Evolutionary conservation across 2,888 invertebrate genomes (phyloP), one percentile per base, ranked within the genome.

Genomic region (Ctena decussata): DNA sequence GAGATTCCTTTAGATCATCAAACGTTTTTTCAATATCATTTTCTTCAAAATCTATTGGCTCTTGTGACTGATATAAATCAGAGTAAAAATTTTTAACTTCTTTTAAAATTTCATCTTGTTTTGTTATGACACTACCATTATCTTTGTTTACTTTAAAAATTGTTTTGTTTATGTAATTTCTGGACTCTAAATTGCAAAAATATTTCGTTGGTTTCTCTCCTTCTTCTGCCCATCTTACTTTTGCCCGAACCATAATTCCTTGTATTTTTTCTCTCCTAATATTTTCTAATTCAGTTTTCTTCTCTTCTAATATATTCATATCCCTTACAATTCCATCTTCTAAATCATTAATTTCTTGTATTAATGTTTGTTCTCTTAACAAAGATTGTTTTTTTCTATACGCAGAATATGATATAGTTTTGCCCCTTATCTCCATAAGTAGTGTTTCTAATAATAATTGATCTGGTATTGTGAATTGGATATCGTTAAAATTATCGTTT

Each of bases 361-460:
- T 1, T 32, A 74, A 32, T n/a, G 12, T 32, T 32, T 35, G 44
- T 73, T 39, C 15, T n/a, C n/a, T n/a, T n/a, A n/a, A n/a, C n/a
- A n/a, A n/a, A n/a, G n/a, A n/a, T 60, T 60, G 27, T 60, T 27
- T 60, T 30, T 60, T 60, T 60, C 27, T 60, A 21, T 69, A 69
- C 5, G 60, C 44, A 30, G 69, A 41, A 69, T 77, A 77, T 44
- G 77, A 77, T 35, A 77, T 77, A 21, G 65, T 77, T 69, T 77
- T 77, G 1, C 77, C 77, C 44, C 77, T 41, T 30, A 76, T 77
- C 44, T 77, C 69, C 69, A 65, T 41, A 1, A 77, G n/a, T 49
- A 74, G 30, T 5, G 27, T 6, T 30, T 74, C 74, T 8, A 73
- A 32, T 60, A 76, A 76, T 1, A 76, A 30, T 24, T 76, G 76